Conservation (phyloP, 2,797 vertebrate genomes). For the Lophotriccus pileatus region DNA sequence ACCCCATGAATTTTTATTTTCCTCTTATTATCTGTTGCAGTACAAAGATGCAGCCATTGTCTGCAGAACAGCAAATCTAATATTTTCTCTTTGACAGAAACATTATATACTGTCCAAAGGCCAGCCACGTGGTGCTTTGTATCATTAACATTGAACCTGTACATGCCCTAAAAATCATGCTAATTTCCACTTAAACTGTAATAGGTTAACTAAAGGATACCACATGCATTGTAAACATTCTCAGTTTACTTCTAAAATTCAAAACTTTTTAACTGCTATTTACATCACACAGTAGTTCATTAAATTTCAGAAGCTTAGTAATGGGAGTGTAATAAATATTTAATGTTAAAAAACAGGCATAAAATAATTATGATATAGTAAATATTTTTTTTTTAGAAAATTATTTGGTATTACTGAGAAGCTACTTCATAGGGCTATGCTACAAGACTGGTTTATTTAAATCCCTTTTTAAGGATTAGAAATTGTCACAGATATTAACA, state of each 20-base stretch:
- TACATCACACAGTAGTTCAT: background rate
- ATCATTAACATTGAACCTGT: background rate
- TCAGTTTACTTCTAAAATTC: background rate
- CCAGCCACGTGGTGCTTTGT: background rate
- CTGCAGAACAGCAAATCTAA: background rate
- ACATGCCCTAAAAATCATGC: background rate
- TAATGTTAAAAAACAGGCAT: background rate
- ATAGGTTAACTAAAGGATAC: background rate
- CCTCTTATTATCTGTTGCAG: background rate
- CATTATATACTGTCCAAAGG: background rate
- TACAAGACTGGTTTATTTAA: slow-evolving; percentile 17
- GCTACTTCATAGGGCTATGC: background rate
- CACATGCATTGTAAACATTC: background rate
- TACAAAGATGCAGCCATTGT: background rate
- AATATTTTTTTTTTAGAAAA: background rate
- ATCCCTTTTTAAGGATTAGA: slow-evolving; percentile 19
- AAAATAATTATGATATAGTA: background rate
- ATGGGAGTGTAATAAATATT: background rate
- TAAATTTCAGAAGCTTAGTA: background rate
- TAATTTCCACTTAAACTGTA: background rate
- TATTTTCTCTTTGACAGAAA: background rate
- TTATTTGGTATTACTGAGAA: background rate
- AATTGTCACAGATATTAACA: slow-evolving; percentile 11
- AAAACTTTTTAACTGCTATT: background rate
- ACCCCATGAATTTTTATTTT: background rate